Base-by-base conservation (phyloP, 2,888 invertebrate species). In the Hofmannophila pseudospretella region DNA sequence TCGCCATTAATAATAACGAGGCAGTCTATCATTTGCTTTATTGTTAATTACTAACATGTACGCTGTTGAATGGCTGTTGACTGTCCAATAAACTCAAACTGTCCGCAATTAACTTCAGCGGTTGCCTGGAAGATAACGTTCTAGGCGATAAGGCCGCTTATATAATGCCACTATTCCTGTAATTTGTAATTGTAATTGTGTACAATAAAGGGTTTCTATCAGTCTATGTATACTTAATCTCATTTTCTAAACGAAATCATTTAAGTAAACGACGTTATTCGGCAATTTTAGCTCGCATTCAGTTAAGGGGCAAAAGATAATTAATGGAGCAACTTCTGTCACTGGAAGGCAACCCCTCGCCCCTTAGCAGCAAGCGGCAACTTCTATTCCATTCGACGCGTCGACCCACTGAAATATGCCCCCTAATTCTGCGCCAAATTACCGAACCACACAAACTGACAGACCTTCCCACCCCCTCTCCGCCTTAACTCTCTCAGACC, bases 251-350 rank as follows among this genome's bases (percentile, higher is more conserved):
- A 67, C 58, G 51, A 58, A 68, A 66, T 67, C 54, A 62, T 68
- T 68, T 59, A 65, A 62, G 61, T 63, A 66, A 69, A 67, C 55
- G 25, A 49, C 53, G 51, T 56, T 56, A 44, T 57, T 61, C 54
- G 49, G 58, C 62, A 67, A 71, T 66, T 66, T 58, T 53, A 51
- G 54, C 57, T 58, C 54, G 58, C 23, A 23, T 66, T 67, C 61
- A 62, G 65, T 67, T 60, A 73, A 70, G 76, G 76, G 69, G 63
- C 72, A 72, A 69, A 69, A 71, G 67, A 67, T 76, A 80, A 81
- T 82, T 81, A 79, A 80, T 78, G 67, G 73, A 54, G 54, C 67
- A 72, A 75, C 73, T 77, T 80, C 72, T 80, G 78, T 81, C 79
- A 72, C 54, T 30, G 29, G 23, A 23, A 23, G 7, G 29, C 14